These are phyloP conservation scores for Phocoena sinus DNA, from an alignment of 2,113 vertebrate genomes.

Conservation along the genomic window DNA sequence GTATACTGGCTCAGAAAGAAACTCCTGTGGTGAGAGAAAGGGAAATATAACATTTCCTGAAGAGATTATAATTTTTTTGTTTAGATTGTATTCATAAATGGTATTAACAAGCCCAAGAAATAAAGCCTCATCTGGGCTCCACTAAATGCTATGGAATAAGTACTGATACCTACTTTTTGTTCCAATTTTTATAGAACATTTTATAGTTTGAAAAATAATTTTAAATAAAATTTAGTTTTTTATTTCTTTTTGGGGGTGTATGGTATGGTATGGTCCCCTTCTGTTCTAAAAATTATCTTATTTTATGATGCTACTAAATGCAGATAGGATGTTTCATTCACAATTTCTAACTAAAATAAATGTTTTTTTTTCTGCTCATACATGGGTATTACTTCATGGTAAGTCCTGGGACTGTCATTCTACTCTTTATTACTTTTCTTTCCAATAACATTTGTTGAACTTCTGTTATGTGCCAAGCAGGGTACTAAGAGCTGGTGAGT, in stretches of 20 bases:
- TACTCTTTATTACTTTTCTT: not conserved
- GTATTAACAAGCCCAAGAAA: not conserved
- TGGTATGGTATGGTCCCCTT: not conserved
- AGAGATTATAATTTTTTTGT: slow-evolving; percentile 39
- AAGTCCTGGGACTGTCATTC: not conserved
- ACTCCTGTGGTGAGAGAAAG: slow-evolving; percentile 40
- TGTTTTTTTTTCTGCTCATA: not conserved
- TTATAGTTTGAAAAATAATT: not conserved
- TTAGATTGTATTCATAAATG: slow-evolving; percentile 29
- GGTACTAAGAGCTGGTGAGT: not conserved
- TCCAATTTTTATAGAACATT: not conserved
- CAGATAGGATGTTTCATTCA: not conserved
- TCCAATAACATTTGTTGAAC: not conserved
- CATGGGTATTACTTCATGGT: not conserved
- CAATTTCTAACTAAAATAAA: not conserved
- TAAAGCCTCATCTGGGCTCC: not conserved
- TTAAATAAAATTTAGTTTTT: not conserved
- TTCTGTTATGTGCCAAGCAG: not conserved
- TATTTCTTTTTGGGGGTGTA: not conserved
- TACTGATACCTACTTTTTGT: not conserved
- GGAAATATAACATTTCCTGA: slow-evolving; percentile 56
- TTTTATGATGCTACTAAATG: not conserved
- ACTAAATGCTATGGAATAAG: not conserved
- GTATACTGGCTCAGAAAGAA: slow-evolving; percentile 56
- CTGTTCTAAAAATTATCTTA: not conserved